phyloP scores from a whole-genome alignment of 2,888 invertebrate species.

The Ariolimax columbianus region DNA sequence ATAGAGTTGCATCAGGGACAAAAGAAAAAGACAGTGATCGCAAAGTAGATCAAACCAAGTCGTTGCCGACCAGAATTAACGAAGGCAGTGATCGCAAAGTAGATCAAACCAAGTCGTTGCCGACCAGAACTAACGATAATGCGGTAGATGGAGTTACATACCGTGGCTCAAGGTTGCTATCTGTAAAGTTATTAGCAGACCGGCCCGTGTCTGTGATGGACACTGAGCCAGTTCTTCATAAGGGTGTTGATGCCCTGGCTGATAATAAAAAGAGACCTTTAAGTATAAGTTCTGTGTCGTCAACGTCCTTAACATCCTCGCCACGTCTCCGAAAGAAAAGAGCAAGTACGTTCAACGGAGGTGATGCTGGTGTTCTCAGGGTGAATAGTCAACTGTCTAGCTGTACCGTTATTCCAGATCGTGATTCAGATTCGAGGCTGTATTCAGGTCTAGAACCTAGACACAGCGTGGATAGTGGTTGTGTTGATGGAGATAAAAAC shows the following conservation, averaged over 20 bases:
- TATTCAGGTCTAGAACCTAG: slow-evolving; percentile 10
- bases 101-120: background rate
- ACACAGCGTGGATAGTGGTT: slow-evolving; percentile 47
- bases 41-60: background rate
- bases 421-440: background rate
- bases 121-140: background rate
- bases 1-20: slow-evolving; percentile 58
- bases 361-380: background rate
- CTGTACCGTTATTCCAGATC: background rate
- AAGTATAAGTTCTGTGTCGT: slow-evolving; percentile 78
- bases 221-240: background rate
- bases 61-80: background rate
- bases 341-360: background rate
- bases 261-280: slow-evolving; percentile 73
- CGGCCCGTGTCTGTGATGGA: slow-evolving; percentile 51
- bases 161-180: background rate
- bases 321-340: slow-evolving; percentile 40
- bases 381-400: background rate
- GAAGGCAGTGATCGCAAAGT: background rate
- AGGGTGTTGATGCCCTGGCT: background rate
- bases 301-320: slow-evolving; percentile 66
- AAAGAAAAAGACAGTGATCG: background rate
- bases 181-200: slow-evolving; percentile 15
- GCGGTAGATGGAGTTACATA: background rate
- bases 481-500: slow-evolving; percentile 21